Evolutionary conservation across 1,140 invertebrate species (phyloP), one percentile per base, ranked within the genome.

Genomic region (Drosophila pruinosa): DNA sequence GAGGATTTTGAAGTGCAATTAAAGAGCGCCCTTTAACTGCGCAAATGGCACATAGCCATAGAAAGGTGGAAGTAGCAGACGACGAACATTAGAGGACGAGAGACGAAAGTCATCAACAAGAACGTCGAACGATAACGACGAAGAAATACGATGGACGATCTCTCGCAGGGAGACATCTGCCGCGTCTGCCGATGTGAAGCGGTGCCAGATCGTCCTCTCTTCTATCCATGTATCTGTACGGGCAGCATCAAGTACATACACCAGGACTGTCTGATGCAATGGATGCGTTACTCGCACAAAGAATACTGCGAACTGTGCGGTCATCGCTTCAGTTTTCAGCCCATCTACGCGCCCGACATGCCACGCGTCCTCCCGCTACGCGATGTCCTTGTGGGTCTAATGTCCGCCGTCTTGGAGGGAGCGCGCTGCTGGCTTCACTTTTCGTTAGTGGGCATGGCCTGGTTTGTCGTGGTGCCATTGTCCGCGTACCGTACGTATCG

Each of bases 191-290:
- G 99, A 67, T 98, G 97, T 71, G 98, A 99, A 91, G 98, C 96
- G 31, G 93, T 95, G 22, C 69, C 69, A 22, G 93, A 94, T 69
- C 94, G 97, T 73, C 97, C 97, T 0, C 92, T 99, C 2, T 99
- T 98, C 91, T 98, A 99, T 93, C 99, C 99, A 0, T 99, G 99
- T 92, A 98, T 99, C 52, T 99, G 99, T 91, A 99, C 98, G 7
- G 99, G 99, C 39, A 99, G 97, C 71, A 99, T 99, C 67, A 99
- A 99, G 93, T 99, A 96, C 94, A 99, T 99, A 43, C 99, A 99
- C 92, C 98, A 99, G 91, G 96, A 97, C 88, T 97, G 96, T 91
- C 92, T 97, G 26, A 94, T 97, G 65, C 96, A 97, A 92, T 97
- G 96, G 96, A 97, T 97, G 95, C 93, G 96, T 58, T 99, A 99